These are phyloP conservation scores for Lagenorhynchus albirostris DNA, from an alignment of 2,113 vertebrate genomes.

Conservation along the genomic window DNA sequence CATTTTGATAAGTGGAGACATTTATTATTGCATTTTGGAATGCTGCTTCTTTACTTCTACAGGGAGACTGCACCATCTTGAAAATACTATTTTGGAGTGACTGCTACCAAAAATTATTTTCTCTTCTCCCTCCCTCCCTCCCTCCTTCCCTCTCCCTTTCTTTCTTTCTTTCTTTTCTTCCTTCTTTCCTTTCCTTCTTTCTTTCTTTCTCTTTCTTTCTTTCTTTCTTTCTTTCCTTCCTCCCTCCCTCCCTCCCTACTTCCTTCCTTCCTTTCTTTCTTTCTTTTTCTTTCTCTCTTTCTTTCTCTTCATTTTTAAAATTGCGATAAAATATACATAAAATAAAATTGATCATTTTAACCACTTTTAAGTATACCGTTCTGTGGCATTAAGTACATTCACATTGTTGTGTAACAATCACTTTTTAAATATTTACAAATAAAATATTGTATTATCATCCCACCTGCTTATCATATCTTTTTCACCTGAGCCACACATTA, in stretches of 20 bases:
- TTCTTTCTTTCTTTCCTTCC: fast-evolving
- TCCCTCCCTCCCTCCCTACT: too few relatives aligned
- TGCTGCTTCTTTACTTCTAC: neutral
- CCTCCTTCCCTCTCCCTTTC: too few relatives aligned
- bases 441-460: neutral
- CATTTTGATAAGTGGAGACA: neutral
- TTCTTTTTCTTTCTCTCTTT: too few relatives aligned
- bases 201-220: too few relatives aligned
- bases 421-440: neutral
- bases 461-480: neutral
- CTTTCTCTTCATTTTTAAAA: neutral
- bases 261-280: too few relatives aligned
- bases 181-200: neutral
- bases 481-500: neutral
- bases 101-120: neutral
- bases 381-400: neutral
- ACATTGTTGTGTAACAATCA: neutral
- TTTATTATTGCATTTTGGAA: neutral
- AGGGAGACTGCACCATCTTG: neutral
- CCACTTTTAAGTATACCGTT: neutral
- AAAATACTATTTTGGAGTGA: neutral
- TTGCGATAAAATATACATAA: neutral
- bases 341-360: neutral
- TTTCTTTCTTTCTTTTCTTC: neutral
- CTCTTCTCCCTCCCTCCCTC: neutral